Evolutionary conservation across 2,797 vertebrate genomes (phyloP).

Genomic region (Acropternis orthonyx): DNA sequence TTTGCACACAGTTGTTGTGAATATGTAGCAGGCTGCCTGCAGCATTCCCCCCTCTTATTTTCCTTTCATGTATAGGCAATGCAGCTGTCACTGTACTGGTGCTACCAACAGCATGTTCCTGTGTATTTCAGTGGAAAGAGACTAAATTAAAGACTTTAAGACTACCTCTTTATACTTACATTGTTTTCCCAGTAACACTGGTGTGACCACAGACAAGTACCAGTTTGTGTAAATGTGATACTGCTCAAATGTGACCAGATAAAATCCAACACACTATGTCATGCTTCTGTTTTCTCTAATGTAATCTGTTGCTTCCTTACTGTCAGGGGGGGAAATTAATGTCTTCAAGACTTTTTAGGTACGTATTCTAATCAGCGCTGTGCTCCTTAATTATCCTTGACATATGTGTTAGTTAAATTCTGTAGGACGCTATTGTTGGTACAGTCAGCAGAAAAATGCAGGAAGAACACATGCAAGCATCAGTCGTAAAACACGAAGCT

Average conservation of each 20-base stretch:
- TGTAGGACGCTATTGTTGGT: not conserved
- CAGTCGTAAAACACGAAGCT: too few species aligned
- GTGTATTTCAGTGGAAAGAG: not conserved
- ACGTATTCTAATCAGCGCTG: not conserved
- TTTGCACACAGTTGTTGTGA: not conserved
- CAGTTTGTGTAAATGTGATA: not conserved
- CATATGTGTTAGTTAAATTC: not conserved
- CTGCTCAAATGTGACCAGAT: not conserved
- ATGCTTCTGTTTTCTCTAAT: not conserved
- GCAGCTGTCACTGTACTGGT: not conserved
- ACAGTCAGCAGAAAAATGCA: not conserved
- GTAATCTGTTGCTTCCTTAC: not conserved
- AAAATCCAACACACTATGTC: not conserved
- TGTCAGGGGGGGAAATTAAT: not conserved
- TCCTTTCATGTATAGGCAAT: not conserved
- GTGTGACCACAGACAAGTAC: not conserved
- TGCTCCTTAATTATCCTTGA: not conserved
- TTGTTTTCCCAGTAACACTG: not conserved
- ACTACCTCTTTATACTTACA: rapidly evolving
- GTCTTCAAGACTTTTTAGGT: not conserved
- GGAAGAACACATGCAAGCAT: too few species aligned
- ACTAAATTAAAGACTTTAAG: not conserved
- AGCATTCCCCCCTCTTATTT: not conserved
- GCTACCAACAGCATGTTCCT: not conserved
- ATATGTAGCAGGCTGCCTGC: rapidly evolving